Evolutionary conservation across 2,113 vertebrate species (phyloP).

Genomic region (Podilymbus podiceps): DNA sequence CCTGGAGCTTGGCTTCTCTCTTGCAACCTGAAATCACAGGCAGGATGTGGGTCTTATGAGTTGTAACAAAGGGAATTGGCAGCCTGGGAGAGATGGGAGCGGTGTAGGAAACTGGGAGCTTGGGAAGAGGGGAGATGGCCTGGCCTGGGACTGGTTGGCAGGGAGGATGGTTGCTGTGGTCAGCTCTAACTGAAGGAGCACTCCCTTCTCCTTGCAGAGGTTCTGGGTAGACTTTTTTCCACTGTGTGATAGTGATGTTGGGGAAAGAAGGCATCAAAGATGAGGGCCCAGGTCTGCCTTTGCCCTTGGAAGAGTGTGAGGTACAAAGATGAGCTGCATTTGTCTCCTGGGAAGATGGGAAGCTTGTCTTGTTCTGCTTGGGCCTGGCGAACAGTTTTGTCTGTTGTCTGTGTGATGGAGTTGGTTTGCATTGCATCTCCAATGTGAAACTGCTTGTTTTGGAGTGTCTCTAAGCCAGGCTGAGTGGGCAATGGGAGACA

Average conservation of each 20-base stretch:
- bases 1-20: slow-evolving; percentile 18
- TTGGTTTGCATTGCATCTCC: neutral
- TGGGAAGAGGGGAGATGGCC: neutral
- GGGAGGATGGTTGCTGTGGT: neutral
- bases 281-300: neutral
- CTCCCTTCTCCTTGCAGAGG: neutral
- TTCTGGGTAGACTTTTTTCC: neutral
- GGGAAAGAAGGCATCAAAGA: neutral
- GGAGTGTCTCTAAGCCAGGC: neutral
- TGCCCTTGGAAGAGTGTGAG: neutral
- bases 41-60: neutral
- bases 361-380: neutral
- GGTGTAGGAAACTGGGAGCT: neutral
- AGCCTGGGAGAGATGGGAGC: neutral
- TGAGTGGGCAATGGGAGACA: neutral
- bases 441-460: neutral
- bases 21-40: neutral
- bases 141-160: neutral
- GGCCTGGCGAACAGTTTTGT: neutral
- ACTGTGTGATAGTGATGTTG: neutral
- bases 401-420: neutral
- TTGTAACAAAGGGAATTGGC: fast-evolving
- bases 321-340: neutral
- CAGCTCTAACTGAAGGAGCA: neutral
- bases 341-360: neutral